A percentile compares a stretch with the other conserved stretches of the same genome.
phyloP scores from a whole-genome alignment of 92 coral and sea anemone genomes.

The Heliopora coerulea region DNA sequence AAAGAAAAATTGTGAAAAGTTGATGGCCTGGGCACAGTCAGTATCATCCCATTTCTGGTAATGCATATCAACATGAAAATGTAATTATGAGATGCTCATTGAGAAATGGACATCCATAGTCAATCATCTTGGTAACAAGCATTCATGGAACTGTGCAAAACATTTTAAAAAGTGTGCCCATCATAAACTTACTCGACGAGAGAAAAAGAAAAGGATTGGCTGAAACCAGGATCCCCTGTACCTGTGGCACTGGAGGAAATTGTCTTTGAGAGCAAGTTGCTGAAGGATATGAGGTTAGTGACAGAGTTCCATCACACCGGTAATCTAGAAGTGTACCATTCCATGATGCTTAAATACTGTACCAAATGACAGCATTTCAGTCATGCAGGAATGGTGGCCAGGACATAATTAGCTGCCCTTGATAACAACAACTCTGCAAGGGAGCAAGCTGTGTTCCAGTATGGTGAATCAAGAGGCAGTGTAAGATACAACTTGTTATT shows the following conservation, averaged over 20 bases:
- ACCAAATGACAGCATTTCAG: conserved; percentile 57
- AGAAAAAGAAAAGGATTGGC: conserved; percentile 48
- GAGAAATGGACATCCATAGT: conserved; percentile 19
- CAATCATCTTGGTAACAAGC: conserved; percentile 38
- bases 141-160: conserved; percentile 35
- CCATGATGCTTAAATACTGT: conserved; percentile 59
- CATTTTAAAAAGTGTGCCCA: conserved; percentile 54
- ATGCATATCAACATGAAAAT: conserved; percentile 61
- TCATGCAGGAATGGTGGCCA: conserved; percentile 50
- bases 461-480: too few relatives aligned
- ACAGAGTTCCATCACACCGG: conserved; percentile 66
- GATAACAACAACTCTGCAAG: too few relatives aligned
- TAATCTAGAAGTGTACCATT: conserved; percentile 54
- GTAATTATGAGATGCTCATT: conserved; percentile 32
- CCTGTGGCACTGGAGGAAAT: conserved; percentile 57
- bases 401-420: conserved; percentile 58
- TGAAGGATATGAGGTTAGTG: conserved; percentile 55
- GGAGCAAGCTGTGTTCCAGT: too few relatives aligned
- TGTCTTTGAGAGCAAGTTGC: conserved; percentile 43
- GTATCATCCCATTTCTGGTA: conserved; percentile 64
- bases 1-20: conserved; percentile 37
- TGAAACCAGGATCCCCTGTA: conserved; percentile 48
- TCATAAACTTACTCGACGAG: conserved; percentile 29
- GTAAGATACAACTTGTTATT: too few relatives aligned
- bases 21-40: conserved; percentile 54